A percentile compares a stretch with the other conserved stretches of the same genome.
Evolutionary conservation across 53 echinoderm and acorn worm genomes (phyloP).

Genomic region (Glandiceps talaboti): DNA sequence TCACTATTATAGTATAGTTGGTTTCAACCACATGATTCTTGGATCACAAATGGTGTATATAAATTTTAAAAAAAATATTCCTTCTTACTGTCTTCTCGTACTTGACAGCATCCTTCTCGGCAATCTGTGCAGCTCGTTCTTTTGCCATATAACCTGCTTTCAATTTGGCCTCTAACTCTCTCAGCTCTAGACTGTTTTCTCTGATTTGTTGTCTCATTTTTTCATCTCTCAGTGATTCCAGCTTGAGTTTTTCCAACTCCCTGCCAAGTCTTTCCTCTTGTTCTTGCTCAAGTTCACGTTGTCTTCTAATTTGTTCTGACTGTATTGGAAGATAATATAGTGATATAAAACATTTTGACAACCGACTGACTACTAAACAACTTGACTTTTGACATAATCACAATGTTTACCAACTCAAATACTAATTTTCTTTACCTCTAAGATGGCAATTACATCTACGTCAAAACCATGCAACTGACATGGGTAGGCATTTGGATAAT

Average conservation of each 20-base stretch:
- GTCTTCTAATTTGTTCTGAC: slow-evolving; percentile 40
- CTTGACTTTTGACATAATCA: too few relatives aligned
- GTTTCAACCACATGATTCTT: too few relatives aligned
- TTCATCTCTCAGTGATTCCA: slow-evolving; percentile 46
- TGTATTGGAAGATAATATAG: slow-evolving; percentile 5
- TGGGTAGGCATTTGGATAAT: too few relatives aligned
- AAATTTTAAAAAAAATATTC: neutral
- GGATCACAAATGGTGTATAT: too few relatives aligned
- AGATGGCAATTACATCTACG: too few relatives aligned
- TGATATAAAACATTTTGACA: too few relatives aligned
- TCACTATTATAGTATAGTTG: too few relatives aligned
- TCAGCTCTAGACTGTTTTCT: slow-evolving; percentile 77
- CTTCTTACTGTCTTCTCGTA: slow-evolving; percentile 79
- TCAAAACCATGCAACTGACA: too few relatives aligned
- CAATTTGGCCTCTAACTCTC: slow-evolving; percentile 68
- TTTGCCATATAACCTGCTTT: slow-evolving; percentile 88
- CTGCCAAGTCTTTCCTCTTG: slow-evolving; percentile 81
- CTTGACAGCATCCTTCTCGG: slow-evolving; percentile 81
- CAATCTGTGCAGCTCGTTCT: slow-evolving; percentile 85
- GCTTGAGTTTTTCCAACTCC: slow-evolving; percentile 54
- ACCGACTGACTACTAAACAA: too few relatives aligned
- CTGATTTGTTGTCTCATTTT: slow-evolving; percentile 88
- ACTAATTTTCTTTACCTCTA: too few relatives aligned
- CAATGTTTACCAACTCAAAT: too few relatives aligned
- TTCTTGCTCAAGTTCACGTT: slow-evolving; percentile 73